Base-by-base conservation (phyloP, 2,113 vertebrate species). In the Eidolon helvum region DNA sequence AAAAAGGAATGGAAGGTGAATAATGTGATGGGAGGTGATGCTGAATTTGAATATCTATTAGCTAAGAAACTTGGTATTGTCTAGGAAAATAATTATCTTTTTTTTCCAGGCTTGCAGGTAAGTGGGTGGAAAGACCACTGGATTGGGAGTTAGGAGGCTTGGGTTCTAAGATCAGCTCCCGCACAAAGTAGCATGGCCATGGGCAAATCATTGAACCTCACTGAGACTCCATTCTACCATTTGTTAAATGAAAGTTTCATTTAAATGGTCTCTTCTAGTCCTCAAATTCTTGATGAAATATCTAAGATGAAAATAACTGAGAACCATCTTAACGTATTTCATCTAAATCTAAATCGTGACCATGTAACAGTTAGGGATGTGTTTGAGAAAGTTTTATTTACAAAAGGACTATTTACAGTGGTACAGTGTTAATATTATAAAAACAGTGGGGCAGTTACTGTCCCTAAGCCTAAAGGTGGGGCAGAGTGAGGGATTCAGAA, bases 241-340 rank as follows among this genome's bases (percentile, higher is more conserved):
- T 82, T 75, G 8, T 77, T 87, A 72, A 69, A 45, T 33, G 30
- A 86, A 90, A 53, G 57, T 77, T 91, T 90, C 10, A 66, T 86
- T 94, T 69, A 87, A 40, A 80, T 53, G 59, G 33, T 66, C 55
- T 53, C 28, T 55, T 45, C 11, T 4, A 50, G 28, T 71, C 40
- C 84, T 89, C 33, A 45, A 79, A 88, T 88, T 91, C 35, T 79
- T 69, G 22, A 28, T 57, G 38, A 68, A 40, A 43, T 48, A 59
- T 59, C 93, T 88, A 75, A 45, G 87, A 66, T 84, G 57, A 89
- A 91, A 91, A 71, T 57, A 88, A 90, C 26, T 90, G 48, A 89
- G 66, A 89, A 14, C 65, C 40, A 82, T 45, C 1, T 30, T 85
- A n/a, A 84, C 22, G 4, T 24, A 40, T 48, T 77, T 65, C 19